Evolutionary conservation across 2,797 vertebrate genomes (phyloP), one percentile per base, ranked within the genome.

Genomic region (Phrynocephalus vlangalii): DNA sequence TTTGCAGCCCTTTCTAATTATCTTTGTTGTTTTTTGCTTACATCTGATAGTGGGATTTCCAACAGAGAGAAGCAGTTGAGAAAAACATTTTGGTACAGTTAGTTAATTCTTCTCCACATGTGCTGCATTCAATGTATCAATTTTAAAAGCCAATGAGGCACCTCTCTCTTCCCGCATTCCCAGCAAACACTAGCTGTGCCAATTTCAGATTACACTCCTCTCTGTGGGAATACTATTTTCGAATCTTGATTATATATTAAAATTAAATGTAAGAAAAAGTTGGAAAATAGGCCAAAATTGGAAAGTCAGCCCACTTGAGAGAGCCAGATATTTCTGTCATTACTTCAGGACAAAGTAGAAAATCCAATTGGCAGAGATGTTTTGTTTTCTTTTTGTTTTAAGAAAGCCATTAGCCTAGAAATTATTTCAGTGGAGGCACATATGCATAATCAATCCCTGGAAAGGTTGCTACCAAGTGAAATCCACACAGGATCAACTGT

Each of bases 101-200:
- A 97, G 95, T 96, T 97, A 97, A 96, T 96, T 96, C 94, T 97
- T 97, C 94, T 86, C 94, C 95, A 96, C 96, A 96, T 97, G 95
- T 96, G 81, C 92, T 96, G 85, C 95, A 95, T 95, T 96, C 95
- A 95, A 67, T 88, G 84, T 93, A 95, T 95, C 94, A 92, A 95
- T 96, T 97, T 96, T 95, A 96, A 96, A 96, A 95, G 92, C 93
- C 96, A 97, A 97, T 96, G 94, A 96, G 88, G 88, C 92, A 90
- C 89, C 84, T 94, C 93, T 93, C 30, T 56, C 83, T 79, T 93
- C 92, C 94, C 80, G 9, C 94, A 90, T 92, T 92, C 87, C 88
- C 86, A 92, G 92, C 79, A 96, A 95, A 93, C 82, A 85, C 91
- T 94, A 91, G 92, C 93, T 95, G 88, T 94, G 92, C 79, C 92